These are phyloP conservation scores for Acleris literana DNA, from an alignment of 2,888 invertebrate species.

Conservation along the genomic window DNA sequence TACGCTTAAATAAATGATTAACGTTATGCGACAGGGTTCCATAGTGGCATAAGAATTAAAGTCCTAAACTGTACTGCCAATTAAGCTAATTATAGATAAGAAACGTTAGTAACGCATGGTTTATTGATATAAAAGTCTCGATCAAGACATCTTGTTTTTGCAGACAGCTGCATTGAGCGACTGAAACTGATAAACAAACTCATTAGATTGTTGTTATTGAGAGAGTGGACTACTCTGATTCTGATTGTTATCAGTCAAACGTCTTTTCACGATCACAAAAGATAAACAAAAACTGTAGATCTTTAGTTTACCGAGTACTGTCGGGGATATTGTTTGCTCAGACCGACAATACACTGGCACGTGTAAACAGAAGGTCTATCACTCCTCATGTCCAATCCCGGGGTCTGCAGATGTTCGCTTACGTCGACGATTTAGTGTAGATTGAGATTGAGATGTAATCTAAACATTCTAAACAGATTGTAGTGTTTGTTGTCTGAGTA, in stretches of 20 bases:
- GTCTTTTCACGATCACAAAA: neutral
- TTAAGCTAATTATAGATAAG: too few species aligned
- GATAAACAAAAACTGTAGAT: slow-evolving; percentile 15
- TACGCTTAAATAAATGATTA: too few species aligned
- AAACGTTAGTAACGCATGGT: too few species aligned
- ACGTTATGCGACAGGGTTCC: too few species aligned
- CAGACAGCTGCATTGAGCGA: too few species aligned
- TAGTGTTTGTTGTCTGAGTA: neutral
- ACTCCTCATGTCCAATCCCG: slow-evolving; percentile 25
- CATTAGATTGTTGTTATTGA: too few species aligned
- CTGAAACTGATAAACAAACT: too few species aligned
- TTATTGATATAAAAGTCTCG: too few species aligned
- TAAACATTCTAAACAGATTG: neutral
- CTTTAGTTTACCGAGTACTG: slow-evolving; percentile 47
- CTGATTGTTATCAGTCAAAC: neutral
- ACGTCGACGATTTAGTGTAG: neutral
- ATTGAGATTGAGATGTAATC: slow-evolving; percentile 7
- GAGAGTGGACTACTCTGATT: too few species aligned
- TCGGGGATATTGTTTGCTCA: slow-evolving; percentile 24
- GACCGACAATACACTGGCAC: slow-evolving; percentile 43
- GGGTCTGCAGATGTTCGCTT: slow-evolving; percentile 17
- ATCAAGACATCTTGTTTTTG: too few species aligned
- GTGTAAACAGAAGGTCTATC: slow-evolving; percentile 54
- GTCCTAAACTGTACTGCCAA: too few species aligned
- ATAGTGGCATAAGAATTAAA: too few species aligned